Conservation (phyloP, 1,140 invertebrate genomes). For the Caenorhabditis briggsae region DNA sequence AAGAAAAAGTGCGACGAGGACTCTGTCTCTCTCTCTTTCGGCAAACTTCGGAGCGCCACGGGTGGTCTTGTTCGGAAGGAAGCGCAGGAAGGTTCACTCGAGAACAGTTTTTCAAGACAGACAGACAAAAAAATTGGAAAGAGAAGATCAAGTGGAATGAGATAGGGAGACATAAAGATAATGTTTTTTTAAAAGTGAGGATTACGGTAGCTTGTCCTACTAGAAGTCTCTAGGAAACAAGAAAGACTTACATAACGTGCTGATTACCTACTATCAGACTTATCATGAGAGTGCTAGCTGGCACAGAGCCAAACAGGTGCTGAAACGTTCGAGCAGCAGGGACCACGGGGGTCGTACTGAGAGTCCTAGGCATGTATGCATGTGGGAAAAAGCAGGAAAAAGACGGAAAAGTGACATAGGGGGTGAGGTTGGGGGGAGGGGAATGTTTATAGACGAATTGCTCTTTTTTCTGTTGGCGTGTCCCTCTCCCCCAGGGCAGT, state of each 20-base stretch:
- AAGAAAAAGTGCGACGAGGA: conserved; percentile 48
- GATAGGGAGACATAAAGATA: neutral
- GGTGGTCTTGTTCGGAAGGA: conserved; percentile 51
- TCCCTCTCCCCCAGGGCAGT: conserved; percentile 52
- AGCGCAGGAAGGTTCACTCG: conserved; percentile 42
- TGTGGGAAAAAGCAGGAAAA: conserved; percentile 52
- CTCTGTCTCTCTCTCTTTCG: neutral
- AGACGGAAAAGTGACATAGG: conserved; percentile 45
- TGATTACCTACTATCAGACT: neutral
- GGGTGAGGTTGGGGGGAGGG: neutral
- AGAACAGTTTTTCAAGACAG: conserved; percentile 43
- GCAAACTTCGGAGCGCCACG: conserved; percentile 46
- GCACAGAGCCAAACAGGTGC: conserved; percentile 24
- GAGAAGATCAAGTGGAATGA: conserved; percentile 36
- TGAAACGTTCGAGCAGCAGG: conserved; percentile 51
- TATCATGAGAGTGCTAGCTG: neutral
- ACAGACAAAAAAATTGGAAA: conserved; percentile 28
- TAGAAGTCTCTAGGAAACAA: no score
- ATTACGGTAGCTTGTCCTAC: neutral
- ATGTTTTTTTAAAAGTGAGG: neutral
- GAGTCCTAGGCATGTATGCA: conserved; percentile 25
- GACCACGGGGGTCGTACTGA: neutral
- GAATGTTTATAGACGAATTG: conserved; percentile 55
- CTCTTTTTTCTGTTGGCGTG: conserved; percentile 53
- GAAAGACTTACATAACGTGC: no score